A percentile compares a stretch with the other conserved stretches of the same genome.
Evolutionary conservation across 30 jellyfish, hydroid and myxozoan genomes (phyloP).

Genomic region (Aurelia sp.): DNA sequence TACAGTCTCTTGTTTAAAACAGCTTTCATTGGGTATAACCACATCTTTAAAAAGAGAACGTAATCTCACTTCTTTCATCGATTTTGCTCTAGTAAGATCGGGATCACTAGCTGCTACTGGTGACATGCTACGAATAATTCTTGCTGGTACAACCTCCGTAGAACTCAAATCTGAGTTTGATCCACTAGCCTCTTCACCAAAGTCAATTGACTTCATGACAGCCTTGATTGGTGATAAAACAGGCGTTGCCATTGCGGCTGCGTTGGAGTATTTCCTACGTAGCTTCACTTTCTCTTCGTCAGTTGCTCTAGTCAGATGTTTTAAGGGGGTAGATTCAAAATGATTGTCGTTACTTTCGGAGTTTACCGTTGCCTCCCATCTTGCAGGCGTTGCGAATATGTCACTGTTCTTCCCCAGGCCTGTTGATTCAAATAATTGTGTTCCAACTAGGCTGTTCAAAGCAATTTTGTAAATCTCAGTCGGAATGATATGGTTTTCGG

Average conservation of each 20-base stretch:
- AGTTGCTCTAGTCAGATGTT: constrained; percentile 26
- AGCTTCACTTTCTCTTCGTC: constrained; percentile 64
- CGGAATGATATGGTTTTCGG: constrained; percentile 36
- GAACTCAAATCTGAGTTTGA: constrained; percentile 44
- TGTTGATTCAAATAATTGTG: constrained; percentile 51
- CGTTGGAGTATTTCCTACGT: constrained; percentile 73
- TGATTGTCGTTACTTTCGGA: constrained; percentile 23
- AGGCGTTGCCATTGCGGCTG: constrained; percentile 83
- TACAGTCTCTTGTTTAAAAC: constrained; percentile 45
- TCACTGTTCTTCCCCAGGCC: constrained; percentile 54
- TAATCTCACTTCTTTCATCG: constrained; percentile 43
- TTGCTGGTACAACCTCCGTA: constrained; percentile 10
- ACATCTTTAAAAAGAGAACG: constrained; percentile 51
- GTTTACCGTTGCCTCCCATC: constrained; percentile 47
- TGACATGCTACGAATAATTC: constrained; percentile 35
- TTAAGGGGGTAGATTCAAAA: constrained; percentile 54
- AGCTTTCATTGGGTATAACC: neutral
- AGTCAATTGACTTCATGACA: constrained; percentile 58
- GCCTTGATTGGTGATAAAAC: constrained; percentile 66
- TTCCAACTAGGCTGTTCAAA: constrained; percentile 73
- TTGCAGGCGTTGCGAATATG: constrained; percentile 51
- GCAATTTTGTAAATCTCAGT: constrained; percentile 61
- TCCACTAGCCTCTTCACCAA: constrained; percentile 59
- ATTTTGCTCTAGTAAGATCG: constrained; percentile 47
- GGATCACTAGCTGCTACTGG: constrained; percentile 70